phyloP scores from a whole-genome alignment of 2,888 invertebrate species.

The Agriopis aurantiaria region DNA sequence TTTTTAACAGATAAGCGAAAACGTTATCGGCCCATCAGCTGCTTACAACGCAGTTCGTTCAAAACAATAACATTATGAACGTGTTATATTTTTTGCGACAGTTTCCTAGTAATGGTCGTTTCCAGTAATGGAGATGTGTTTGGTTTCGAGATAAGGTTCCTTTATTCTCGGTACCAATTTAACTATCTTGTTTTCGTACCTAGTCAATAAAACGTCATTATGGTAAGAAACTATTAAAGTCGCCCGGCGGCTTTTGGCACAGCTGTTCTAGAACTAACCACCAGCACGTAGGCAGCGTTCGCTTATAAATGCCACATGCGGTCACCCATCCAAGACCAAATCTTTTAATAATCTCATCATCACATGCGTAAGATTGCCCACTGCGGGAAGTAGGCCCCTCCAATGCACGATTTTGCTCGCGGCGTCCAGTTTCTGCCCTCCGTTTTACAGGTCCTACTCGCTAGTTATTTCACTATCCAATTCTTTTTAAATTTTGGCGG shows the following conservation, averaged over 20 bases:
- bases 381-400: not conserved
- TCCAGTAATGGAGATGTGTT: no score
- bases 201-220: not conserved
- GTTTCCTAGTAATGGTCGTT: constrained; percentile 7
- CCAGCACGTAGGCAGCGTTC: not conserved
- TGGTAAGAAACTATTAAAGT: not conserved
- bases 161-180: constrained; percentile 9
- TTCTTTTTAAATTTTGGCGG: no score
- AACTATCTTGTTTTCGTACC: not conserved
- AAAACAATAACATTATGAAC: constrained; percentile 39
- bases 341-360: not conserved
- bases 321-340: not conserved
- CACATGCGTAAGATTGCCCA: not conserved
- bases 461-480: no score
- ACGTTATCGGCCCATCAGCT: constrained; percentile 36
- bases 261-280: not conserved
- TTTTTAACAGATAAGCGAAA: constrained; percentile 35
- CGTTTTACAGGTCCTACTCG: not conserved
- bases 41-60: constrained; percentile 30
- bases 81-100: constrained; percentile 19
- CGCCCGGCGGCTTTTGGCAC: not conserved
- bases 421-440: not conserved
- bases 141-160: constrained; percentile 2
- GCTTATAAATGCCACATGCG: not conserved
- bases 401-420: not conserved